phyloP scores from a whole-genome alignment of 2,888 invertebrate genomes.

The Andrena flavipes region DNA sequence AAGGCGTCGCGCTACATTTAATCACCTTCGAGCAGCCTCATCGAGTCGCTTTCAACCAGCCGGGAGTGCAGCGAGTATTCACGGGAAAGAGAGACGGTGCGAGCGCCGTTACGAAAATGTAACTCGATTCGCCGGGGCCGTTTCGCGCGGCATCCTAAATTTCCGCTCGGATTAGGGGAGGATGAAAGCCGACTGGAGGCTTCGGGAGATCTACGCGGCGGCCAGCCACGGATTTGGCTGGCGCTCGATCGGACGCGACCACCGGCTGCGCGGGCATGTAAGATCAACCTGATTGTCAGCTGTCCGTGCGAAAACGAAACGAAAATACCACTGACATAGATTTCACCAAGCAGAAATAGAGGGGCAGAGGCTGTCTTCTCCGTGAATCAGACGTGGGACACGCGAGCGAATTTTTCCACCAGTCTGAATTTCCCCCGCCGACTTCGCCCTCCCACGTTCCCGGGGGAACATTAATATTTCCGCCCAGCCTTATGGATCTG shows the following conservation, averaged over 20 bases:
- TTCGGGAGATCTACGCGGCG: slow-evolving; percentile 1
- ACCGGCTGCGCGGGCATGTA: slow-evolving; percentile 42
- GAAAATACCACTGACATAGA: slow-evolving; percentile 81
- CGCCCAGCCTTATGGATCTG: background rate
- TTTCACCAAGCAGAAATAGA: slow-evolving; percentile 75
- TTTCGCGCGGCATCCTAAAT: slow-evolving; percentile 24
- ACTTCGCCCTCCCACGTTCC: background rate
- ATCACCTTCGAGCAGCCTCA: too few species aligned
- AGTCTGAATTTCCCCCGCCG: background rate
- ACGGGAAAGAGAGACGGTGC: too few species aligned
- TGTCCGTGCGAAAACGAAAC: slow-evolving; percentile 78
- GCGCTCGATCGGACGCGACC: slow-evolving; percentile 33
- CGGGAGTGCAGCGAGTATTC: too few species aligned
- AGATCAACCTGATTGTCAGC: slow-evolving; percentile 77
- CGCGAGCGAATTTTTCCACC: slow-evolving; percentile 22
- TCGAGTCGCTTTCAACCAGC: too few species aligned
- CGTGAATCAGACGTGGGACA: background rate
- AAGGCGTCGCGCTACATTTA: too few species aligned
- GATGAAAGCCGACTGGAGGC: slow-evolving; percentile 1
- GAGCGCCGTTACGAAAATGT: slow-evolving; percentile 1
- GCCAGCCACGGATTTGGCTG: slow-evolving; percentile 5
- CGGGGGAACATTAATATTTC: slow-evolving; percentile 26
- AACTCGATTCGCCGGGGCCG: slow-evolving; percentile 2
- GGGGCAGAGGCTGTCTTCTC: slow-evolving; percentile 28
- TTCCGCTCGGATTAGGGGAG: slow-evolving; percentile 15